Base-by-base conservation (phyloP, 2,888 invertebrate genomes). In the Macrostomum cliftonense region DNA sequence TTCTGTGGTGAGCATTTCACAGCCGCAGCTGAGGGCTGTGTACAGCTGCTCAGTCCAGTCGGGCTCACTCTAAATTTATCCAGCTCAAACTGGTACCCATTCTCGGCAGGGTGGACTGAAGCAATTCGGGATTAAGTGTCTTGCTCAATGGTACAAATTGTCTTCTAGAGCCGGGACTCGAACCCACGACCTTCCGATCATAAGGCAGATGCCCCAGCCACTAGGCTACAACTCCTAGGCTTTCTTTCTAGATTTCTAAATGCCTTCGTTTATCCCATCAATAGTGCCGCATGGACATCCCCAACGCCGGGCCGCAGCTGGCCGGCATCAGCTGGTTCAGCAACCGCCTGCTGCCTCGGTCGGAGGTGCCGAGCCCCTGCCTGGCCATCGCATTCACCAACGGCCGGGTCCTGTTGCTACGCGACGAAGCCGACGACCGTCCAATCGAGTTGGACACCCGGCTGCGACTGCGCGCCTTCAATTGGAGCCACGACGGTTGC, bases 401-500 rank as follows among this genome's bases (percentile, higher is more conserved):
- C 66, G 93, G 95, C 1, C 76, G 80, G 54, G 76, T 88, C 58
- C 82, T 88, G 64, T 72, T 97, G 43, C 87, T 93, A 86, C 78
- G 79, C 60, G 80, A 79, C 66, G 87, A 88, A 64, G 80, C 77
- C 60, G 93, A 95, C 71, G 81, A 84, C 67, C 78, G 86, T 64
- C 85, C 89, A 11, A 74, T 85, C 9, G 72, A 84, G 42, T 73
- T 93, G 20, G 83, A 89, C 60, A 81, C 83, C 0, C 79, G 80
- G 38, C 82, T 91, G 77, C 75, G 76, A 20, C 78, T 83, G 9
- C 79, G 82, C 39, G 80, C 81, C 62, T 81, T 84, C 49, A 78
- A 79, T 57, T 95, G 95, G 95, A 93, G 89, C 67, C 85, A 86
- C 61, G 82, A 82, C 61, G 95, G 91, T 1, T 80, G 81, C 13